These are phyloP conservation scores for Pluvianellus socialis DNA, from an alignment of 2,113 vertebrate species.

Conservation along the genomic window DNA sequence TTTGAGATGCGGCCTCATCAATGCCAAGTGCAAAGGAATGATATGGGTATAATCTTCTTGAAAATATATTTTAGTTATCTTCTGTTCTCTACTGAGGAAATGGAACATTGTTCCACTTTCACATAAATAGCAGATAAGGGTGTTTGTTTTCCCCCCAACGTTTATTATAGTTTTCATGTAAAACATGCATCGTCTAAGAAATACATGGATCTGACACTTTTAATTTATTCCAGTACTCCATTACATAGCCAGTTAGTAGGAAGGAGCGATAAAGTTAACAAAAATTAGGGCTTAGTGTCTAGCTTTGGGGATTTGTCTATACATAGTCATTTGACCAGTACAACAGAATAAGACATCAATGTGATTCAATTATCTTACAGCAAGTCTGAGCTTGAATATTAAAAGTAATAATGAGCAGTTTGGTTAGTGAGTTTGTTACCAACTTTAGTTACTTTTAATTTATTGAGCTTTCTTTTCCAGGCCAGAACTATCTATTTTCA, in stretches of 20 bases:
- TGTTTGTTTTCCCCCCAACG: accelerated
- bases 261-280: background rate
- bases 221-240: background rate
- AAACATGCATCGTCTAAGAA: background rate
- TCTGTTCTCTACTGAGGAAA: background rate
- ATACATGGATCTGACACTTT: background rate
- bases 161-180: background rate
- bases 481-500: background rate
- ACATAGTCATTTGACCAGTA: background rate
- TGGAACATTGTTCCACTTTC: background rate
- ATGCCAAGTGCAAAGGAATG: background rate
- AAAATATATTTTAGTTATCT: background rate
- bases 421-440: background rate
- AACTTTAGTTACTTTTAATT: background rate
- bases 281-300: background rate
- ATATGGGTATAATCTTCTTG: background rate
- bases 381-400: background rate
- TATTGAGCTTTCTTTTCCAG: background rate
- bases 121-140: background rate
- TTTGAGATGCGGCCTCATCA: background rate
- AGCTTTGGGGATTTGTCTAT: background rate
- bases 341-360: background rate
- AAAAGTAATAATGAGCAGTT: background rate
- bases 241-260: background rate
- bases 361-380: background rate